Percentiles rank a stretch among this genome's conserved stretches.
These are phyloP conservation scores for Hesperia comma DNA, from an alignment of 2,888 invertebrate genomes.

Conservation along the genomic window DNA sequence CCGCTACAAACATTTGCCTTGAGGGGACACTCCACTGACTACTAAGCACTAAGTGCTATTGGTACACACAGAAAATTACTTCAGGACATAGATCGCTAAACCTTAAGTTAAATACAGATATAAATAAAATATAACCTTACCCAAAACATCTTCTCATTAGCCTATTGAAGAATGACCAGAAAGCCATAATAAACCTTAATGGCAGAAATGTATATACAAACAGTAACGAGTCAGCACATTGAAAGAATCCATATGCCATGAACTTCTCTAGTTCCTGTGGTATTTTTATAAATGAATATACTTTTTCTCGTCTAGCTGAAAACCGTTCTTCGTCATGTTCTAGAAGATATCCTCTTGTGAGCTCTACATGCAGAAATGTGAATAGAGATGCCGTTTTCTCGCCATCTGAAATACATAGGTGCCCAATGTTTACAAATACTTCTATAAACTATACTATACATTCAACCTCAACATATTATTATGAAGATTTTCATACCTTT, in stretches of 20 bases:
- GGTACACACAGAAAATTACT: too few species aligned
- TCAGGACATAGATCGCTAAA: too few species aligned
- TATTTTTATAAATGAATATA: slow-evolving; percentile 98
- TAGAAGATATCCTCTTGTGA: slow-evolving; percentile 95
- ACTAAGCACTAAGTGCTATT: too few species aligned
- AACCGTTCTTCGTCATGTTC: slow-evolving; percentile 98
- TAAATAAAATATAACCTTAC: slow-evolving; percentile 62
- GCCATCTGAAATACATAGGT: slow-evolving; percentile 65
- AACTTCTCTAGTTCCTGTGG: slow-evolving; percentile 96
- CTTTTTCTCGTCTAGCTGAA: slow-evolving; percentile 96
- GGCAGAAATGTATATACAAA: slow-evolving; percentile 99
- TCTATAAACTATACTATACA: background rate
- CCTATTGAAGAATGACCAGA: slow-evolving; percentile 91
- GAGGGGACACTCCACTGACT: too few species aligned
- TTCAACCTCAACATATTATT: background rate
- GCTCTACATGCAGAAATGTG: slow-evolving; percentile 92
- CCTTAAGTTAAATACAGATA: too few species aligned
- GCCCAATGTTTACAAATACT: slow-evolving; percentile 1
- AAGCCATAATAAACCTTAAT: slow-evolving; percentile 93
- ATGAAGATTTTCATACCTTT: slow-evolving; percentile 56
- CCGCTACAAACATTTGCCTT: too few species aligned
- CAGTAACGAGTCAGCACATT: slow-evolving; percentile 98
- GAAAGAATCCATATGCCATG: slow-evolving; percentile 96
- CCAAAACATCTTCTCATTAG: slow-evolving; percentile 90
- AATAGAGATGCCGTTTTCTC: slow-evolving; percentile 78